A percentile compares a stretch with the other conserved stretches of the same genome.
Conservation (phyloP, 2,888 invertebrate genomes). For the Caenorhabditis japonica region DNA sequence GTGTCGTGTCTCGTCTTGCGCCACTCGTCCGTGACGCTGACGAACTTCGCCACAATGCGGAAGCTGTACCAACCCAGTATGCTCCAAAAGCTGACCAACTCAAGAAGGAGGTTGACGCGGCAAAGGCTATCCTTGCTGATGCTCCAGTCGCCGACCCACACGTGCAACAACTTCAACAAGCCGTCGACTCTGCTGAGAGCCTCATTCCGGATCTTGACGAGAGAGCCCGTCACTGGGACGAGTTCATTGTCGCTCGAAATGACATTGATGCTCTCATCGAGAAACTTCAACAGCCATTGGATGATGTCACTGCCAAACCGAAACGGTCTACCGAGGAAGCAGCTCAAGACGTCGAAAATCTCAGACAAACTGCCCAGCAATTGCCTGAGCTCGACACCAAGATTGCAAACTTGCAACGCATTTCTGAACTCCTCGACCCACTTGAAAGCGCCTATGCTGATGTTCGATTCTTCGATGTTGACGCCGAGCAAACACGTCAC, state of each 20-base stretch:
- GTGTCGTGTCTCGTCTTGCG: too few species aligned
- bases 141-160: conserved; percentile 44
- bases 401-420: conserved; percentile 58
- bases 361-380: conserved; percentile 40
- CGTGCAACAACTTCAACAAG: conserved; percentile 42
- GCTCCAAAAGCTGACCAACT: conserved; percentile 57
- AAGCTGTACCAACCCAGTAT: conserved; percentile 59
- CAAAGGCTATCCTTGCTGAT: conserved; percentile 35
- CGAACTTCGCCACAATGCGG: conserved; percentile 54
- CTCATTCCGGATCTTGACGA: conserved; percentile 55
- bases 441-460: conserved; percentile 58
- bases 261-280: conserved; percentile 56
- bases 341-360: conserved; percentile 38
- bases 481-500: conserved; percentile 64
- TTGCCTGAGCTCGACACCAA: conserved; percentile 49
- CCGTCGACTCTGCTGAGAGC: conserved; percentile 10
- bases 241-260: conserved; percentile 64
- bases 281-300: conserved; percentile 50
- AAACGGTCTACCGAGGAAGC: conserved; percentile 44
- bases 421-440: conserved; percentile 66
- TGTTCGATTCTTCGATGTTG: conserved; percentile 70
- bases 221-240: conserved; percentile 55
- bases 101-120: conserved; percentile 47
- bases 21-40: too few species aligned
- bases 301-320: conserved; percentile 42